Base-by-base conservation (phyloP, 35 echinoderm and acorn worm genomes). In the Apostichopus parvimensis region DNA sequence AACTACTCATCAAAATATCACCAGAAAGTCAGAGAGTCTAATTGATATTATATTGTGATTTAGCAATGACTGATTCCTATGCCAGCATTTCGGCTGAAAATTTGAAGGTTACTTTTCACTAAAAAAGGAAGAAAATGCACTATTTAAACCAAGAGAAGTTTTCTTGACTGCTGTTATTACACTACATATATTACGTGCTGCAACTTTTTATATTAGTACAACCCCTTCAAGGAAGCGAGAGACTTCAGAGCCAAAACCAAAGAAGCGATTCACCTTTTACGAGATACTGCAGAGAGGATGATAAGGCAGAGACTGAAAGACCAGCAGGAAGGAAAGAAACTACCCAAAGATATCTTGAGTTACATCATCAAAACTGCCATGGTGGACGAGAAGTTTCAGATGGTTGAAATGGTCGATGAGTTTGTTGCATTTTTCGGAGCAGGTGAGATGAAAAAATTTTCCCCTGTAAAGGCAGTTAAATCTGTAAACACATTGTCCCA, bases 331-430 rank as follows among this genome's bases (percentile, higher is more conserved):
- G 83, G 83, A 4, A 87, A 68, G 13, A 20, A 20, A 11, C 26
- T 68, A 87, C 56, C 56, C 55, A 59, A 87, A 20, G 83, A 87
- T 61, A 87, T 87, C 57, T 87, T 87, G 83, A 87, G 56, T 87
- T 87, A 61, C 83, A 87, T 87, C 83, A 87, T 87, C 54, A 87
- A 87, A 68, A 21, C 83, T 15, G 62, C 83, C 13, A 87, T 87
- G 83, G 62, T 87, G 10, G 62, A 59, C 8, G 56, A 87, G 5
- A 56, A 87, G 15, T 87, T 87, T 68, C 56, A 68, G 23, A 20
- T 87, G 54, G 25, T 6, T 15, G 83, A 87, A 61, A 87, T 87
- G 83, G 83, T 87, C 12, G 83, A 87, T 87, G 56, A 87, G 26
- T 87, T 87, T 87, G 57, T 87, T 14, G 20, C 56, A 14, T 62